Evolutionary conservation across 1,140 invertebrate genomes (phyloP), one percentile per base, ranked within the genome.

Genomic region (Megalonaias nervosa): DNA sequence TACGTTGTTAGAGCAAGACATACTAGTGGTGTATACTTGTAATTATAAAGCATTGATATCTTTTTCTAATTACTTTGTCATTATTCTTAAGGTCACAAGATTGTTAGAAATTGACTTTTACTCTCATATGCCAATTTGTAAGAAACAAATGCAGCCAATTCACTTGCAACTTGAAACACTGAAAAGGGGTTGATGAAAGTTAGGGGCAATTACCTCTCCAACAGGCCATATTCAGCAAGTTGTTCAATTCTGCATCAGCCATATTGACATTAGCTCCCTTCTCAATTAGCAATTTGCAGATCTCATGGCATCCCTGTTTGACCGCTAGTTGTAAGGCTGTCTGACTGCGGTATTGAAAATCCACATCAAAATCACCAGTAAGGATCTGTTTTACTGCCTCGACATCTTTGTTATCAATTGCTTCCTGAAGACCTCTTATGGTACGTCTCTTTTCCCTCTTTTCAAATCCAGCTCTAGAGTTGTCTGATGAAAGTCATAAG

Each of bases 261-360:
- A 83, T 82, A 70, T 90, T 86, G 19, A 90, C 87, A 83, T 87
- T 84, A n/a, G 87, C 88, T n/a, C 88, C 88, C 70, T 85, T 79
- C 0, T 75, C 71, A 38, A 90, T 84, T 0, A 90, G 79, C 14
- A 86, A 65, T n/a, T 76, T 23, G 81, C 88, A 89, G 12, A 90
- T 88, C 15, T 89, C 86, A 64, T 74, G 67, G 38, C 77, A 78
- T 48, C 87, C 88, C 58, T 85, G 79, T 58, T 79, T 79, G 11
- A 90, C 88, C 26, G 90, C 88, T 19, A 89, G 70, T 77, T 91
- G 87, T 31, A 90, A 71, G 11, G 88, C 84, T 26, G 86, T 90
- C 60, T 89, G 84, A 59, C 88, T 83, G 21, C 84, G 81, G 74
- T 89, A 91, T 66, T 88, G 86, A 71, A 89, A 89, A 78, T 91